A percentile compares a stretch with the other conserved stretches of the same genome.
Evolutionary conservation across 2,797 vertebrate genomes (phyloP).

Genomic region (Enteromius mattozi): DNA sequence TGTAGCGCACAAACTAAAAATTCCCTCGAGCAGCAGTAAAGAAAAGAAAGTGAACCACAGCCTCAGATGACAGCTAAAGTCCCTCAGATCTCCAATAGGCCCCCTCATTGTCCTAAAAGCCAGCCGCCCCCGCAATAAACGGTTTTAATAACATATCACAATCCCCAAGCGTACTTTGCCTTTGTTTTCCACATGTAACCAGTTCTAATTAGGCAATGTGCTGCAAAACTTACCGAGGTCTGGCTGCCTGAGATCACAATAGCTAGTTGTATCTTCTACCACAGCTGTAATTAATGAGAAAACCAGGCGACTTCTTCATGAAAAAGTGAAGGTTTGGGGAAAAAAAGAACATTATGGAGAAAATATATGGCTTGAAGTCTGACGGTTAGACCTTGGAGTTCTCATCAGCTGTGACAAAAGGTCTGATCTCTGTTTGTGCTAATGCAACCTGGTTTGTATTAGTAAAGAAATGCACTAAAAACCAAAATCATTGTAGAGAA

Average conservation of each 20-base stretch:
- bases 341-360: background rate
- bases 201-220: slow-evolving; percentile 67
- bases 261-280: slow-evolving; percentile 55
- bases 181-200: slow-evolving; percentile 63
- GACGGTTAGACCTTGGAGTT: slow-evolving; percentile 22
- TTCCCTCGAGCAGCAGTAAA: slow-evolving; percentile 43
- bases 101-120: slow-evolving; percentile 56
- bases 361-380: slow-evolving; percentile 21
- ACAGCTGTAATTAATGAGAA: slow-evolving; percentile 62
- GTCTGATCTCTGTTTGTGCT: slow-evolving; percentile 15
- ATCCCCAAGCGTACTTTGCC: slow-evolving; percentile 55
- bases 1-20: slow-evolving; percentile 41
- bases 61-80: slow-evolving; percentile 45
- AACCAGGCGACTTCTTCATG: slow-evolving; percentile 49
- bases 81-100: slow-evolving; percentile 61
- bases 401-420: slow-evolving; percentile 34
- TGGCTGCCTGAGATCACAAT: slow-evolving; percentile 58
- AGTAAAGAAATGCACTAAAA: slow-evolving; percentile 23
- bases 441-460: slow-evolving; percentile 36
- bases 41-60: slow-evolving; percentile 49
- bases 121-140: slow-evolving; percentile 64
- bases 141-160: slow-evolving; percentile 70
- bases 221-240: slow-evolving; percentile 58
- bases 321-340: slow-evolving; percentile 47
- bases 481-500: slow-evolving; percentile 14